Evolutionary conservation across 2,888 invertebrate species (phyloP), one percentile per base, ranked within the genome.

Genomic region (Heliconius sara): DNA sequence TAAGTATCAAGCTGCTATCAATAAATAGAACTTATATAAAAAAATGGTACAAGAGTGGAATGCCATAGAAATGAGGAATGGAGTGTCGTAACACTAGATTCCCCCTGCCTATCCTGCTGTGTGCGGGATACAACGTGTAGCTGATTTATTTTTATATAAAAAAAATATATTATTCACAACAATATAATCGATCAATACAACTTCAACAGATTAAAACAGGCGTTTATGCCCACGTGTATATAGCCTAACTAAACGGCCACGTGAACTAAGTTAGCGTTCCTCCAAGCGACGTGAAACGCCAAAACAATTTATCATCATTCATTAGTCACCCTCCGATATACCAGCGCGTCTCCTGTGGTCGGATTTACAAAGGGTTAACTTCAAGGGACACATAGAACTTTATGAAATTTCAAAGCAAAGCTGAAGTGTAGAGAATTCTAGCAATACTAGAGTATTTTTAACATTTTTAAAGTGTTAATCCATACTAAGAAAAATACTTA

Each of bases 301-400:
- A 80, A 80, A 80, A 88, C 92, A 89, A 94, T 94, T 93, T 91
- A 93, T 94, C 93, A 93, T 93, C 92, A 92, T 94, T 93, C 89
- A 95, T 93, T 93, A 93, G 89, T 84, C 80, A 82, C 81, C 85
- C 84, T 82, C 83, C 77, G 81, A 83, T 83, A 82, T 84, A 83
- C 83, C 83, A 82, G 81, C 78, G 82, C 72, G 85, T 85, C 87
- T 85, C 87, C 81, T 83, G 85, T 83, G 84, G 90, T 90, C 89
- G 88, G 91, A 91, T 92, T 92, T 91, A 81, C 86, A 88, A 90
- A 92, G 91, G 92, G 92, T 90, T 89, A 89, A 89, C 87, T 89
- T 88, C 85, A 88, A 89, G 87, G 88, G 88, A 87, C 66, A 67
- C 39, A 47, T 84, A 84, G 77, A 39, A 39, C 65, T 71, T 76